phyloP scores from a whole-genome alignment of 2,888 invertebrate species.

The Mythimna pallens region DNA sequence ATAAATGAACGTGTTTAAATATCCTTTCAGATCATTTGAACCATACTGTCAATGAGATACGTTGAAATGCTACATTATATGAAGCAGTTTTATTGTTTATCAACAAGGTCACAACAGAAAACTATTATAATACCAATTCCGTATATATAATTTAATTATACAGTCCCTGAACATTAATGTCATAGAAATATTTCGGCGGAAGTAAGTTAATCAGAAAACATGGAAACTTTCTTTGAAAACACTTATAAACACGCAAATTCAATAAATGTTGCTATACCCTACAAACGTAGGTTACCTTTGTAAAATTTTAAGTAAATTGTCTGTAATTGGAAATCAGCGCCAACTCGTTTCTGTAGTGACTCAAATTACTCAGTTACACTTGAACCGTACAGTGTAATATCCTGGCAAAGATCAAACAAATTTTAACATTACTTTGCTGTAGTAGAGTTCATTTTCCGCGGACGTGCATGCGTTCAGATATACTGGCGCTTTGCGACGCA shows the following conservation, averaged over 20 bases:
- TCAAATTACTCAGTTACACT: constrained; percentile 66
- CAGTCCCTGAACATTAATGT: constrained; percentile 13
- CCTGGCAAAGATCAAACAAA: constrained; percentile 31
- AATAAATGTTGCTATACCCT: constrained; percentile 2
- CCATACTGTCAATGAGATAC: constrained; percentile 30
- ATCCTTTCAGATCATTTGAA: neutral
- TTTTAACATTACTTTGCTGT: constrained; percentile 32
- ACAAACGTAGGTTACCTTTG: constrained; percentile 15
- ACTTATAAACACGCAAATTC: neutral
- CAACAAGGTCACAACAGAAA: constrained; percentile 54
- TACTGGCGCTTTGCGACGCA: constrained; percentile 60
- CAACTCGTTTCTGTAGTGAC: constrained; percentile 65
- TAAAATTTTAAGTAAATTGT: constrained; percentile 51
- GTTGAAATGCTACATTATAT: constrained; percentile 35
- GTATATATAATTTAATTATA: constrained; percentile 11
- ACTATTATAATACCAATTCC: constrained; percentile 45
- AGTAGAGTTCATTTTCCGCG: constrained; percentile 51
- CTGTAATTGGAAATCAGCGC: constrained; percentile 69
- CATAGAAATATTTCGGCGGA: constrained; percentile 26
- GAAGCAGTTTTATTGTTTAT: constrained; percentile 55
- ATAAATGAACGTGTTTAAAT: constrained; percentile 3
- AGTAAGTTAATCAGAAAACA: neutral
- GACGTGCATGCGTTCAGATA: constrained; percentile 25
- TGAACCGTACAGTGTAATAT: constrained; percentile 59
- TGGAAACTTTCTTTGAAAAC: neutral